Conservation (phyloP, 2,113 vertebrate genomes). For the Lycaon pictus region DNA sequence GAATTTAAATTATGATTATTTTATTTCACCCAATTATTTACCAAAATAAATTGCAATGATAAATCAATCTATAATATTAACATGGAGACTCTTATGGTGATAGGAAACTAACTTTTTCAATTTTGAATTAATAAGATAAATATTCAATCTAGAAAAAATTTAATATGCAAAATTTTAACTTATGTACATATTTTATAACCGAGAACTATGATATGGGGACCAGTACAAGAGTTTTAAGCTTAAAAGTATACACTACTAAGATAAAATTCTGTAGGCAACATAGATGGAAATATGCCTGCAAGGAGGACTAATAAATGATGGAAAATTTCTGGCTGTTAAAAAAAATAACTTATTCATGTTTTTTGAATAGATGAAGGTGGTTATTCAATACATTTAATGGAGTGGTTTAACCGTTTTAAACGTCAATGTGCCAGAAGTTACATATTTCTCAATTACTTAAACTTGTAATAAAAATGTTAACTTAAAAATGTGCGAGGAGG, state of each 20-base stretch:
- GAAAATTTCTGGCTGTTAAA: not conserved
- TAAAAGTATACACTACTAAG: not conserved
- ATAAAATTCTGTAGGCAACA: not conserved
- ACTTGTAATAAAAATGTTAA: conserved; percentile 7
- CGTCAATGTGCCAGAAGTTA: not conserved
- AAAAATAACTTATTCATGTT: not conserved
- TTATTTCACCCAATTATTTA: not conserved
- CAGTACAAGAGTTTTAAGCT: not conserved
- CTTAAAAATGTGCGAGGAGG: not conserved
- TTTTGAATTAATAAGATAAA: conserved; percentile 29
- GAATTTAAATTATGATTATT: not conserved
- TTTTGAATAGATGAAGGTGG: conserved; percentile 3
- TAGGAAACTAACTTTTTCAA: conserved; percentile 3
- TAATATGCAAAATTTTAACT: not conserved
- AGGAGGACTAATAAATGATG: not conserved
- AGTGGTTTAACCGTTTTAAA: not conserved
- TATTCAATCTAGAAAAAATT: not conserved
- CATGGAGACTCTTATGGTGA: not conserved
- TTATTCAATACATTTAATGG: not conserved
- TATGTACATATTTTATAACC: not conserved
- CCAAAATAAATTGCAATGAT: conserved; percentile 39
- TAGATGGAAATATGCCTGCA: not conserved
- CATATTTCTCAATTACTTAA: conserved; percentile 34
- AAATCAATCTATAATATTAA: not conserved
- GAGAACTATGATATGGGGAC: not conserved